phyloP scores from a whole-genome alignment of 2,888 invertebrate species.

The Magallana nippona region DNA sequence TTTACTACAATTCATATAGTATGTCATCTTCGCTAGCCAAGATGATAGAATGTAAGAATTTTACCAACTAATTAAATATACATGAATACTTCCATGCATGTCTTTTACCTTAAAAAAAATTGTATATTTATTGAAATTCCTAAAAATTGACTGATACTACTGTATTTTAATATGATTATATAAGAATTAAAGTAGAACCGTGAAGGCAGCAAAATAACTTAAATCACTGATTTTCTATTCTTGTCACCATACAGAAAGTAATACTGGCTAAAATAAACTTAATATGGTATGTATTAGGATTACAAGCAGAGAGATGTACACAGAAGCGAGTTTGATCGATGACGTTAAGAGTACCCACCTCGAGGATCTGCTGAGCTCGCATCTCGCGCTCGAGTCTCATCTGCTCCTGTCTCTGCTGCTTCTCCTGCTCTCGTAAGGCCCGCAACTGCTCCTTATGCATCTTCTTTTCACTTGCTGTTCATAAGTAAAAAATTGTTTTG shows the following conservation, averaged over 20 bases:
- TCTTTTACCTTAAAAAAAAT: no score
- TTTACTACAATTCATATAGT: no score
- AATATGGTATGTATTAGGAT: not conserved
- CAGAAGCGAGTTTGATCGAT: not conserved
- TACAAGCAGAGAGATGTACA: not conserved
- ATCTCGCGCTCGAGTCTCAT: constrained; percentile 89
- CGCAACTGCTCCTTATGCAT: constrained; percentile 77
- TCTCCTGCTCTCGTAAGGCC: constrained; percentile 79
- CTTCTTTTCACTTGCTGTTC: constrained; percentile 75
- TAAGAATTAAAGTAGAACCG: no score
- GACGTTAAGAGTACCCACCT: constrained; percentile 84
- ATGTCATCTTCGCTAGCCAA: no score
- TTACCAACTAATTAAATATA: no score
- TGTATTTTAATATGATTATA: no score
- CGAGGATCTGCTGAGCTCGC: constrained; percentile 91
- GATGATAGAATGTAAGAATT: no score
- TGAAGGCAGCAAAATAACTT: no score
- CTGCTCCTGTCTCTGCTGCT: constrained; percentile 90
- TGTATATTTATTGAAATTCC: no score
- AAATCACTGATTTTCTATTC: no score
- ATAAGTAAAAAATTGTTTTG: not conserved
- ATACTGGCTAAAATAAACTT: not conserved
- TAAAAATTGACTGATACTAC: no score
- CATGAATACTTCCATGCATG: no score
- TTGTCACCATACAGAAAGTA: not conserved